Percentiles rank a stretch among this genome's conserved stretches.
These are phyloP conservation scores for Hirtodrosophila duncani DNA, from an alignment of 2,888 invertebrate genomes.

Conservation along the genomic window DNA sequence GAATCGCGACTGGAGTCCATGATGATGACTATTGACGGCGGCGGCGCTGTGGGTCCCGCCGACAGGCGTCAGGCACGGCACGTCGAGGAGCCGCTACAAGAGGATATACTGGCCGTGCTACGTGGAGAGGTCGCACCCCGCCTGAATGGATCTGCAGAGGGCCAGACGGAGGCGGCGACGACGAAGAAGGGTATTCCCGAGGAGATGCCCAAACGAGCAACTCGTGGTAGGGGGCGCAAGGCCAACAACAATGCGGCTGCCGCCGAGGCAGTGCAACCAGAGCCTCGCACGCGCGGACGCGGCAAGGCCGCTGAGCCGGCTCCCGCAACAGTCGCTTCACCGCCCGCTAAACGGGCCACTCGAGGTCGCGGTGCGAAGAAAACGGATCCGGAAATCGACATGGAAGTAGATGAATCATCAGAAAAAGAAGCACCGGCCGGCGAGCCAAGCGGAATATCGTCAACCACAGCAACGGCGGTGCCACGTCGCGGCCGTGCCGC, in stretches of 20 bases:
- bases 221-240: constrained; percentile 60
- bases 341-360: constrained; percentile 21
- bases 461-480: constrained; percentile 18
- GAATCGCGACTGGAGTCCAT: constrained; percentile 77
- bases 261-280: constrained; percentile 4
- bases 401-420: constrained; percentile 43
- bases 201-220: constrained; percentile 48
- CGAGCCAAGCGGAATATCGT: constrained; percentile 5
- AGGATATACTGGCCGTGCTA: constrained; percentile 75
- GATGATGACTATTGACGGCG: constrained; percentile 74
- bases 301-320: constrained; percentile 24
- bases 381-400: constrained; percentile 24
- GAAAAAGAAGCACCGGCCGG: constrained; percentile 16
- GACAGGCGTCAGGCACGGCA: constrained; percentile 14
- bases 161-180: background rate
- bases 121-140: constrained; percentile 59
- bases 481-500: constrained; percentile 70
- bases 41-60: constrained; percentile 15
- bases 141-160: constrained; percentile 37
- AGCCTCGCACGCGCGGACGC: constrained; percentile 31
- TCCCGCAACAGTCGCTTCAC: constrained; percentile 20
- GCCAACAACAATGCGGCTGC: constrained; percentile 13
- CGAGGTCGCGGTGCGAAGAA: constrained; percentile 44
- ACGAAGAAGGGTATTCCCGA: constrained; percentile 20
- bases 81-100: constrained; percentile 66